These are phyloP conservation scores for Parnassius glacialis DNA, from an alignment of 2,888 invertebrate species.

Conservation along the genomic window DNA sequence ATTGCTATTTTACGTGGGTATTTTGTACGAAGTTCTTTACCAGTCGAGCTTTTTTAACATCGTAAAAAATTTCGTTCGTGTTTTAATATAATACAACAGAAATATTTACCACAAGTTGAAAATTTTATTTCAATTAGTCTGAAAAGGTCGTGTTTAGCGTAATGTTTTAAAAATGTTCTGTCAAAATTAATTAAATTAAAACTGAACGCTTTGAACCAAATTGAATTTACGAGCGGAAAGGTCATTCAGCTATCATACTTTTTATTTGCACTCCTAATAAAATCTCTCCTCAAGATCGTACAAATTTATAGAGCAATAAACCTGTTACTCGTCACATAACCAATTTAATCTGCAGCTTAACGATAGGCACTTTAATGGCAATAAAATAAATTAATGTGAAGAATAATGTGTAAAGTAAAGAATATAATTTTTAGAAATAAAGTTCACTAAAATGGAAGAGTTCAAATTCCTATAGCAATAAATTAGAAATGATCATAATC, in stretches of 20 bases:
- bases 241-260: slow-evolving; percentile 38
- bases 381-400: slow-evolving; percentile 32
- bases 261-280: slow-evolving; percentile 66
- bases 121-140: too few relatives aligned
- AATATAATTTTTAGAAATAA: too few relatives aligned
- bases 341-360: slow-evolving; percentile 60
- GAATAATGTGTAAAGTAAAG: not conserved
- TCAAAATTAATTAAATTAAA: slow-evolving; percentile 22
- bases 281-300: slow-evolving; percentile 48
- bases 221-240: slow-evolving; percentile 49
- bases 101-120: too few relatives aligned
- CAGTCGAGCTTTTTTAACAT: too few relatives aligned
- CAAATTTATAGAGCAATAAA: slow-evolving; percentile 66
- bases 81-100: too few relatives aligned
- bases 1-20: too few relatives aligned
- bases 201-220: slow-evolving; percentile 41
- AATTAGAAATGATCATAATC: too few relatives aligned
- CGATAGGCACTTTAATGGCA: slow-evolving; percentile 37
- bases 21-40: too few relatives aligned
- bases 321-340: slow-evolving; percentile 64
- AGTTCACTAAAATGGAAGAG: too few relatives aligned
- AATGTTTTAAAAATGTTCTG: not conserved
- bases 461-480: too few relatives aligned
- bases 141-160: too few relatives aligned
- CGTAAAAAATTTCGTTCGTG: too few relatives aligned